Percentiles rank a stretch among this genome's conserved stretches.
These are phyloP conservation scores for Monomorium pharaonis DNA, from an alignment of 1,140 invertebrate species.

Conservation along the genomic window DNA sequence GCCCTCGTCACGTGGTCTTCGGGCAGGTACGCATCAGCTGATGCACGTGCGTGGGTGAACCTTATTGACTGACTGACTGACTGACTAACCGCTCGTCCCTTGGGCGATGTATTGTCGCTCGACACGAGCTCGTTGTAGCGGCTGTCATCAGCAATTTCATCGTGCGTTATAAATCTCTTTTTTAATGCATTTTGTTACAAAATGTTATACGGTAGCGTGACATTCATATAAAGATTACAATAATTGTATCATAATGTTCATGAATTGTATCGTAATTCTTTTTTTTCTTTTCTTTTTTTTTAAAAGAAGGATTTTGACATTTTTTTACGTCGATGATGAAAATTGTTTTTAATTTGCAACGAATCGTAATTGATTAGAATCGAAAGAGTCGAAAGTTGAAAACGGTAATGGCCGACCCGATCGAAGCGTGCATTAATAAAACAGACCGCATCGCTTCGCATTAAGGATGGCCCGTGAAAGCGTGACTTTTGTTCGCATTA, in stretches of 20 bases:
- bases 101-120: constrained; percentile 29
- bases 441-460: constrained; percentile 44
- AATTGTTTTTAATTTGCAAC: not conserved
- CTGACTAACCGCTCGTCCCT: constrained; percentile 7
- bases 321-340: not conserved
- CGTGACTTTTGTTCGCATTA: constrained; percentile 74
- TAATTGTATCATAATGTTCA: not conserved
- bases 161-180: not conserved
- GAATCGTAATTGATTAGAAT: constrained; percentile 27
- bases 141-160: not conserved
- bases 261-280: too few relatives aligned
- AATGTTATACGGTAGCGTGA: not conserved
- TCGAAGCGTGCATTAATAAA: constrained; percentile 62
- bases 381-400: constrained; percentile 41
- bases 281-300: too few relatives aligned
- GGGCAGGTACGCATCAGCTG: constrained; percentile 48
- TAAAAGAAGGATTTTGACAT: not conserved
- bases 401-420: not conserved
- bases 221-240: not conserved
- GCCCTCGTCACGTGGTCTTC: constrained; percentile 33
- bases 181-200: not conserved
- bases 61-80: constrained; percentile 54
- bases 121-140: not conserved
- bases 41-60: constrained; percentile 49
- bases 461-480: constrained; percentile 68